Conservation (phyloP, 2,888 invertebrate species). For the Tupiocoris notatus region DNA sequence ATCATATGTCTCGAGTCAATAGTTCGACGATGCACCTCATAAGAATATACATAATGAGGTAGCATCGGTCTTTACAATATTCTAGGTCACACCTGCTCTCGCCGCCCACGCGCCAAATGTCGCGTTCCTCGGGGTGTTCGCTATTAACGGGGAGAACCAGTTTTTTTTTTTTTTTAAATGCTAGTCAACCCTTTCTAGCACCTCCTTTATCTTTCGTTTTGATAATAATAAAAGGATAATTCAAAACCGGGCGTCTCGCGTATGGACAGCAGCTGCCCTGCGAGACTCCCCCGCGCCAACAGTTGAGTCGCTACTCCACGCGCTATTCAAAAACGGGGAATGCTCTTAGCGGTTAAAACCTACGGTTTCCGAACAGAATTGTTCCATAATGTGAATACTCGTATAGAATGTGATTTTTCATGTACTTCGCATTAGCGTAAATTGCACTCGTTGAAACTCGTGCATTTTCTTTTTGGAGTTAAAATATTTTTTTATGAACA, state of each 20-base stretch:
- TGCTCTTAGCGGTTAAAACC: no score
- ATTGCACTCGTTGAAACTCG: no score
- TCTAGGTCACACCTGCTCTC: constrained; percentile 29
- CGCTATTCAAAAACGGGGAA: background rate
- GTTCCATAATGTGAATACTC: no score
- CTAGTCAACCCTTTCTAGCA: background rate
- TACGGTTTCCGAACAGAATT: no score
- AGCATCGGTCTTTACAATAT: background rate
- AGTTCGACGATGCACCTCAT: background rate
- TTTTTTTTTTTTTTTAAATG: background rate
- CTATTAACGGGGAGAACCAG: background rate
- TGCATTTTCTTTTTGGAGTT: no score
- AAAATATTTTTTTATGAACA: no score
- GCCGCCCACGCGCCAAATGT: constrained; percentile 32
- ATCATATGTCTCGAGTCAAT: no score
- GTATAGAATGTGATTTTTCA: no score
- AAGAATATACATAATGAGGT: background rate
- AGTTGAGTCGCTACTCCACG: background rate
- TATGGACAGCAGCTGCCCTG: background rate
- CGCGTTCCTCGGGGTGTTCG: background rate
- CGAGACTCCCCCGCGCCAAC: background rate
- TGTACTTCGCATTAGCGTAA: no score
- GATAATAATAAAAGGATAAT: background rate
- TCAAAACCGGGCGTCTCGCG: background rate
- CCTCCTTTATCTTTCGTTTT: background rate